Conservation (phyloP, 1,140 invertebrate genomes). For the Dendrolimus punctatus region DNA sequence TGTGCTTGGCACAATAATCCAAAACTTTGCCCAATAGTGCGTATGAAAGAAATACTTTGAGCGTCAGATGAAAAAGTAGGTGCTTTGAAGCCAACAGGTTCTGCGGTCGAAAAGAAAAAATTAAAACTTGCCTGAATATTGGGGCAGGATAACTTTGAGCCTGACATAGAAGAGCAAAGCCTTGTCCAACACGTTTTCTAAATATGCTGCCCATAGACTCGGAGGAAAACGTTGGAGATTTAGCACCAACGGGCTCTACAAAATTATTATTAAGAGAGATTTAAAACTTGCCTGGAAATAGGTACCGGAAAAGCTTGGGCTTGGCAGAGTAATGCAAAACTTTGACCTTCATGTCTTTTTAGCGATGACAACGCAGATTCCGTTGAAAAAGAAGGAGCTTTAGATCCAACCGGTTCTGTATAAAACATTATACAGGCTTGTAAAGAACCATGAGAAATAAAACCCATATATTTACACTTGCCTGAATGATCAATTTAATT, state of each 20-base stretch:
- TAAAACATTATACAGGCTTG: slow-evolving; percentile 16
- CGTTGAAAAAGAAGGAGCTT: slow-evolving; percentile 76
- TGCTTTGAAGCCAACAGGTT: slow-evolving; percentile 80
- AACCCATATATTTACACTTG: slow-evolving; percentile 34
- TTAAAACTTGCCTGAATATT: slow-evolving; percentile 75
- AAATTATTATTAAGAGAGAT: slow-evolving; percentile 21
- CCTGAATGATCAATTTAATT: slow-evolving; percentile 62
- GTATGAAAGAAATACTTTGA: slow-evolving; percentile 75
- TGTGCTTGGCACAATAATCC: slow-evolving; percentile 83
- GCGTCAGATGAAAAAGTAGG: slow-evolving; percentile 79
- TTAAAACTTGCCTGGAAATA: slow-evolving; percentile 71
- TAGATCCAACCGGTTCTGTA: slow-evolving; percentile 79
- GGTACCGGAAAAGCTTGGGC: slow-evolving; percentile 82
- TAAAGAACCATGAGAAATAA: slow-evolving; percentile 18
- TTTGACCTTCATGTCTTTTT: slow-evolving; percentile 67
- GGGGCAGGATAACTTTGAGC: slow-evolving; percentile 81
- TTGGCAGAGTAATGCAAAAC: slow-evolving; percentile 79
- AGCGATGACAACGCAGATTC: slow-evolving; percentile 69
- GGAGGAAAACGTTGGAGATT: slow-evolving; percentile 77
- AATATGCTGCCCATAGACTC: slow-evolving; percentile 72
- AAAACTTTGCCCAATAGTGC: slow-evolving; percentile 58
- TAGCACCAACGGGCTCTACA: slow-evolving; percentile 78
- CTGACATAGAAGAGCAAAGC: slow-evolving; percentile 77
- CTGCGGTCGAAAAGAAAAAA: slow-evolving; percentile 64
- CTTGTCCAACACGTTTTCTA: slow-evolving; percentile 65